Evolutionary conservation across 2,888 invertebrate genomes (phyloP).

Genomic region (Chromoteleia sp.): DNA sequence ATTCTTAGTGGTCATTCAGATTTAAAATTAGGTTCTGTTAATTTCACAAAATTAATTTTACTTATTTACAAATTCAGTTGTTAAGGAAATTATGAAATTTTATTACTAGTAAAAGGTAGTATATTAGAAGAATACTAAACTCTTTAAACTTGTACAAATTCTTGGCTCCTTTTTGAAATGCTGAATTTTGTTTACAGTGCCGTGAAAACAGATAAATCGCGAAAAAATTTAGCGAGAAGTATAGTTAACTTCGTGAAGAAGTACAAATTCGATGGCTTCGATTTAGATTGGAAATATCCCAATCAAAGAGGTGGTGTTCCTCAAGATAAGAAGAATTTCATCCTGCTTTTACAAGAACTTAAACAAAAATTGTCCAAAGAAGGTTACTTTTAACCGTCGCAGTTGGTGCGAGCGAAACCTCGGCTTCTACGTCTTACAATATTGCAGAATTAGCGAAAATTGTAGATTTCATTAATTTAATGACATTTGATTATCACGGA

Average conservation of each 20-base stretch:
- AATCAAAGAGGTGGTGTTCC: constrained; percentile 86
- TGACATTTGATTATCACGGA: constrained; percentile 91
- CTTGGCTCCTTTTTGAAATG: too few species aligned
- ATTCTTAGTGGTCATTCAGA: too few species aligned
- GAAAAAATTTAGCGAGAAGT: constrained; percentile 86
- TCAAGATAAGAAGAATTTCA: constrained; percentile 86
- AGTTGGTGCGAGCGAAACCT: constrained; percentile 86
- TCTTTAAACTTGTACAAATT: too few species aligned
- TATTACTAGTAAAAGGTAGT: too few species aligned
- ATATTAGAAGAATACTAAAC: too few species aligned
- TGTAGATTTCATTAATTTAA: constrained; percentile 89
- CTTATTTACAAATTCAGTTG: too few species aligned
- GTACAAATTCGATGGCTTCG: constrained; percentile 89
- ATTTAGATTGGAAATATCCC: constrained; percentile 91
- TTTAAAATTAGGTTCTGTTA: too few species aligned
- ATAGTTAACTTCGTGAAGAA: constrained; percentile 86
- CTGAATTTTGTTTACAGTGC: constrained; percentile 39
- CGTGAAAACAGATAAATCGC: constrained; percentile 71
- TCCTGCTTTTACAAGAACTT: constrained; percentile 86
- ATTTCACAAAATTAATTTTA: too few species aligned
- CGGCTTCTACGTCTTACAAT: constrained; percentile 87
- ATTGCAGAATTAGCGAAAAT: constrained; percentile 87
- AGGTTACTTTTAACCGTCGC: constrained; percentile 75
- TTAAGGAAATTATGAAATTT: too few species aligned
- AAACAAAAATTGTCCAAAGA: constrained; percentile 85